phyloP scores from a whole-genome alignment of 2,888 invertebrate species.

The Thera britannica region DNA sequence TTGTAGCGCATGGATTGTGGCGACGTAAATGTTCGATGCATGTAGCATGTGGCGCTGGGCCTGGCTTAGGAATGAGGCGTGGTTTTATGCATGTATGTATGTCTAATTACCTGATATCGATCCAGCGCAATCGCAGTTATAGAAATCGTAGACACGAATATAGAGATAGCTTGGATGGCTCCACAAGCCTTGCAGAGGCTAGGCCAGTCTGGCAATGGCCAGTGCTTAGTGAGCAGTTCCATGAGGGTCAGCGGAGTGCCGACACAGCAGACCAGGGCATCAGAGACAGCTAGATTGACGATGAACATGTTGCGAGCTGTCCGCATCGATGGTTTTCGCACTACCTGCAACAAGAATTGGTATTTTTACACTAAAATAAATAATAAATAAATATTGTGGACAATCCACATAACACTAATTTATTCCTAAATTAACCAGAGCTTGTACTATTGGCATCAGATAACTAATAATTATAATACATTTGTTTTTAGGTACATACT shows the following conservation, averaged over 20 bases:
- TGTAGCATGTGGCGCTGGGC: too few relatives aligned
- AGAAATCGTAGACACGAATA: slow-evolving; percentile 96
- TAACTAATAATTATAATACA: too few relatives aligned
- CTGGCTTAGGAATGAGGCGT: too few relatives aligned
- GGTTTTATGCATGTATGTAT: too few relatives aligned
- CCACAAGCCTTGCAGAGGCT: slow-evolving; percentile 94
- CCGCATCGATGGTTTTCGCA: slow-evolving; percentile 94
- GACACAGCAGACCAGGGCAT: slow-evolving; percentile 93
- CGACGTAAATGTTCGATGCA: too few relatives aligned
- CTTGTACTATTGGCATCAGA: too few relatives aligned
- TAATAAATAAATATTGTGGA: too few relatives aligned
- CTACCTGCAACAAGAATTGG: slow-evolving; percentile 81
- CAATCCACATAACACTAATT: too few relatives aligned
- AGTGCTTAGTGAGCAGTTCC: slow-evolving; percentile 93
- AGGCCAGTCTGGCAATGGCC: slow-evolving; percentile 92
- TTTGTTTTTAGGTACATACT: too few relatives aligned
- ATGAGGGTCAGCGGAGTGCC: slow-evolving; percentile 96
- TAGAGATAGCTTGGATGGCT: slow-evolving; percentile 94
- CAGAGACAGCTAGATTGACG: slow-evolving; percentile 93
- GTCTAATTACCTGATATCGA: slow-evolving; percentile 88
- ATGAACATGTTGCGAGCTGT: slow-evolving; percentile 97
- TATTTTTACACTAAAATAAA: not conserved
- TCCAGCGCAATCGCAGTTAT: slow-evolving; percentile 96
- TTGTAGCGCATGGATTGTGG: too few relatives aligned
- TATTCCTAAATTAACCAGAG: too few relatives aligned